These are phyloP conservation scores for Polymixis lichenea DNA, from an alignment of 2,888 invertebrate genomes.

Conservation along the genomic window DNA sequence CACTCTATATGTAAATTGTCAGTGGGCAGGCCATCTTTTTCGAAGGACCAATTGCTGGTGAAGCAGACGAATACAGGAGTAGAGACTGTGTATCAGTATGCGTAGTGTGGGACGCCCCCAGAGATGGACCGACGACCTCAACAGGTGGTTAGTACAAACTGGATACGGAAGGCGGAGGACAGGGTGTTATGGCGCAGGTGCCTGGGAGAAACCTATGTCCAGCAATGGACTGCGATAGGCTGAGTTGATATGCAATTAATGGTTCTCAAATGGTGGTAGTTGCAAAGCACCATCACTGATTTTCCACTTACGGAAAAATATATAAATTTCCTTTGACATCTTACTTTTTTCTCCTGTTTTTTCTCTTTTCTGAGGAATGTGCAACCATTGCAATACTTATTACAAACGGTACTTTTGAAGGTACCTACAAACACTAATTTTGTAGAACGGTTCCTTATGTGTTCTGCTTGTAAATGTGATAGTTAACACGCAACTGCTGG, in stretches of 20 bases:
- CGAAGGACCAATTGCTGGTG: neutral
- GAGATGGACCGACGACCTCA: neutral
- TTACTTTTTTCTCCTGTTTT: neutral
- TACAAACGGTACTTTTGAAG: constrained; percentile 45
- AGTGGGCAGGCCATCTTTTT: neutral
- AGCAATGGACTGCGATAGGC: neutral
- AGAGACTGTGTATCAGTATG: neutral
- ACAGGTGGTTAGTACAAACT: neutral
- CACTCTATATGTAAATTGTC: neutral
- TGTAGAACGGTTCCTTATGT: constrained; percentile 37
- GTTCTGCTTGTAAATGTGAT: constrained; percentile 55
- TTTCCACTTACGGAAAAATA: neutral
- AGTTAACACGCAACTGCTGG: constrained; percentile 30
- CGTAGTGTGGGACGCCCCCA: neutral
- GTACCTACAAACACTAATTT: constrained; percentile 46
- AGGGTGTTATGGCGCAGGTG: neutral
- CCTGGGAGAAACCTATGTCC: neutral
- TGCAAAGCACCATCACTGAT: neutral
- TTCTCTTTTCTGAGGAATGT: neutral
- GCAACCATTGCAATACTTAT: constrained; percentile 28
- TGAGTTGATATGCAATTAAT: neutral
- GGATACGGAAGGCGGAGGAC: neutral
- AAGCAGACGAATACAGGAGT: neutral
- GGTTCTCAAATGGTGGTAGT: neutral
- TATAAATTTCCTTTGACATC: neutral